Conservation (phyloP, 2,113 vertebrate species). For the Xiphophorus maculatus region DNA sequence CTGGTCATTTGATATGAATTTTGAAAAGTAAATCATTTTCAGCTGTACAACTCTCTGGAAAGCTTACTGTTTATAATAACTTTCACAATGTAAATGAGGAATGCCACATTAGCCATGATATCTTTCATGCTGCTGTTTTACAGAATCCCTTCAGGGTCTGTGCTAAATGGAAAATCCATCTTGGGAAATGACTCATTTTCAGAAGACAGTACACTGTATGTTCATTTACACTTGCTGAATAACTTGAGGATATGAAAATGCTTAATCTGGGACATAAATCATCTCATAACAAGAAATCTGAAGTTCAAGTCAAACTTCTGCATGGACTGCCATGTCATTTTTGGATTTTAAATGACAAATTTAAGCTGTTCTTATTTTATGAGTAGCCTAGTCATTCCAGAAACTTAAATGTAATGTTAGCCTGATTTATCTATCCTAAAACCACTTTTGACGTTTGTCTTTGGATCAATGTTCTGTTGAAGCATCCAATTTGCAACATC, state of each 20-base stretch:
- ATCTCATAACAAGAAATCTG: not conserved
- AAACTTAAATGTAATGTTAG: not conserved
- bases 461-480: not conserved
- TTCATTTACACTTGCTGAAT: conserved; percentile 7
- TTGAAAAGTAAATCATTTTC: not conserved
- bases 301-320: not conserved
- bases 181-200: conserved; percentile 10
- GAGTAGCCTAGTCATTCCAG: not conserved
- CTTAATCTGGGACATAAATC: not conserved
- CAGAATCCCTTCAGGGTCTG: not conserved
- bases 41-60: not conserved
- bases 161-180: not conserved
- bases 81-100: not conserved
- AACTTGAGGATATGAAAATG: not conserved
- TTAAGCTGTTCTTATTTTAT: not conserved
- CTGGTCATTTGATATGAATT: not conserved
- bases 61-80: not conserved
- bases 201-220: not conserved
- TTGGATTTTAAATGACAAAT: not conserved
- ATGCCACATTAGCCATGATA: not conserved
- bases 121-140: not conserved
- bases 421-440: not conserved
- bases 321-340: not conserved
- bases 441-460: not conserved
- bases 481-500: not conserved